Evolutionary conservation across 2,888 invertebrate species (phyloP).

Genomic region (Chironomus tentans): DNA sequence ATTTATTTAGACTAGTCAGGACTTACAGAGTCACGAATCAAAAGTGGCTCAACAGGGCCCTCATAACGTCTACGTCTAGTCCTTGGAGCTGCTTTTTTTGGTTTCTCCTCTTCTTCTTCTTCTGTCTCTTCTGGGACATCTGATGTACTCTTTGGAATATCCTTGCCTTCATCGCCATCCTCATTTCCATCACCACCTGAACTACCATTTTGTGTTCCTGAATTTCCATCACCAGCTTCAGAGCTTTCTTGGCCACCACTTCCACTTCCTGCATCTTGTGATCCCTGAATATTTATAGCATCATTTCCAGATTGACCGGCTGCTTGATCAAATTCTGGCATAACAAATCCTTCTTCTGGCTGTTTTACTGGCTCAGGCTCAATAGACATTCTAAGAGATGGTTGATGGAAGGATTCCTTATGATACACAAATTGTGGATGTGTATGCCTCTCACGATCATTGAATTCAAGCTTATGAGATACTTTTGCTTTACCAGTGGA

Average conservation of each 20-base stretch:
- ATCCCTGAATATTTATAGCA: not conserved
- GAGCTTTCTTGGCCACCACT: not conserved
- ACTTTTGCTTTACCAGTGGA: constrained; percentile 50
- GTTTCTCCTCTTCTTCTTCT: not conserved
- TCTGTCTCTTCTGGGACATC: not conserved
- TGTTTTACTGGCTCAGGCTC: constrained; percentile 2
- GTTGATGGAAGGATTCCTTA: constrained; percentile 17
- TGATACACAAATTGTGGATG: constrained; percentile 33
- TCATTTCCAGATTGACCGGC: constrained; percentile 4
- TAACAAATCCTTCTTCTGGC: not conserved
- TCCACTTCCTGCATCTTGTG: not conserved
- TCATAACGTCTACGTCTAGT: constrained; percentile 15
- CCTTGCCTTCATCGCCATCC: not conserved
- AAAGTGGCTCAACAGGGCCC: constrained; percentile 13
- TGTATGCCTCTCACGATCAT: constrained; percentile 47
- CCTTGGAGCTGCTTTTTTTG: not conserved
- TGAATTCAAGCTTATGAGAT: constrained; percentile 44
- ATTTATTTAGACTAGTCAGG: too few species aligned
- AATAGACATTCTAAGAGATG: constrained; percentile 13
- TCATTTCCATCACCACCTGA: constrained; percentile 19
- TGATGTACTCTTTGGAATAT: not conserved
- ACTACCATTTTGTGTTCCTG: not conserved
- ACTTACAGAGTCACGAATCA: constrained; percentile 19
- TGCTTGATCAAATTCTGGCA: not conserved
- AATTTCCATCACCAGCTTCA: not conserved